Evolutionary conservation across 2,113 vertebrate genomes (phyloP).

Genomic region (Plecturocebus donacophilus): DNA sequence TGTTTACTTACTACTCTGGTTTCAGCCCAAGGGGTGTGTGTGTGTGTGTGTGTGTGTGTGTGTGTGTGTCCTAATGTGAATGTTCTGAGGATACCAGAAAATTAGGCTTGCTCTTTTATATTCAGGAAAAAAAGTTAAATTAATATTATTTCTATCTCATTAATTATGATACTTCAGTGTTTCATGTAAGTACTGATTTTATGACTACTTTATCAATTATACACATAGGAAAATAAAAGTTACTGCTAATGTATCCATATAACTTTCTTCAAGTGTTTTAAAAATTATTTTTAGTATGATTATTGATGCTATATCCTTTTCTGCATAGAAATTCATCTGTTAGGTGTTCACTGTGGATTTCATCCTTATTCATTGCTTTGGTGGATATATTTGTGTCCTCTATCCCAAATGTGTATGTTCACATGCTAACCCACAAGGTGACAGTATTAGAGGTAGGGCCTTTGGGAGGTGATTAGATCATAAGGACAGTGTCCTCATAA

Average conservation of each 20-base stretch:
- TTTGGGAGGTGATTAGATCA: conserved; percentile 12
- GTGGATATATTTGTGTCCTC: background rate
- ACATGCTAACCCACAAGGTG: background rate
- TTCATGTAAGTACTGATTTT: background rate
- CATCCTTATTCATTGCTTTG: background rate
- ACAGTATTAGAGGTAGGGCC: background rate
- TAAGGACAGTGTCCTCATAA: background rate
- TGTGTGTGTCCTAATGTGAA: background rate
- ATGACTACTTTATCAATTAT: background rate
- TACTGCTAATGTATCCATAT: background rate
- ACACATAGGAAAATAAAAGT: background rate
- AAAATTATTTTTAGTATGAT: background rate
- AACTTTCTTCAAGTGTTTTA: background rate
- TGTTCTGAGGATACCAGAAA: background rate
- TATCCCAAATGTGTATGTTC: background rate
- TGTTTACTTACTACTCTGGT: background rate
- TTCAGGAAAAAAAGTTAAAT: background rate
- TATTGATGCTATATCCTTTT: background rate
- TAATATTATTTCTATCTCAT: background rate
- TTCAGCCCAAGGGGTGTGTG: background rate
- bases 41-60: background rate
- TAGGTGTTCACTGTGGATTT: background rate
- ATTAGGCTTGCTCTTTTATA: background rate
- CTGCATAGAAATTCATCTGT: background rate
- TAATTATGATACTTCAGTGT: background rate